These are phyloP conservation scores for Akabosia matsudoensis DNA, from an alignment of 1,140 invertebrate genomes.

Conservation along the genomic window DNA sequence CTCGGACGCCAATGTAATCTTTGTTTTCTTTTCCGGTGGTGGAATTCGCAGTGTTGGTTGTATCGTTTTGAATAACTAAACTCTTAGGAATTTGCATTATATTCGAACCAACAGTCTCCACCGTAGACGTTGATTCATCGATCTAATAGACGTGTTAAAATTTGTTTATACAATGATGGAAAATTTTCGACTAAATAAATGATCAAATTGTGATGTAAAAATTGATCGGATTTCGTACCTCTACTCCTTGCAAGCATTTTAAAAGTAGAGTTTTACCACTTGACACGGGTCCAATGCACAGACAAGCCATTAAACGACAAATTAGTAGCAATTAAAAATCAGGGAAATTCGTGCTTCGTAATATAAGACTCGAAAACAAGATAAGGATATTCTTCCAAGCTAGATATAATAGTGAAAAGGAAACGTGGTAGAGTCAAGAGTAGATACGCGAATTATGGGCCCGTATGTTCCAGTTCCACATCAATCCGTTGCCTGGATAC, in stretches of 20 bases:
- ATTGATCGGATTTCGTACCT: slow-evolving; percentile 23
- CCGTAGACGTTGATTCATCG: slow-evolving; percentile 67
- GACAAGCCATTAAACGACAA: slow-evolving; percentile 45
- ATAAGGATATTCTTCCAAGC: no score
- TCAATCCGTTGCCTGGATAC: neutral
- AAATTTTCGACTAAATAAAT: neutral
- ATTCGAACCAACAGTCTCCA: slow-evolving; percentile 73
- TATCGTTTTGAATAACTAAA: slow-evolving; percentile 13
- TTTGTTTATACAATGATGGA: neutral
- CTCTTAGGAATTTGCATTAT: slow-evolving; percentile 60
- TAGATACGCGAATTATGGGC: no score
- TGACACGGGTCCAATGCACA: slow-evolving; percentile 71
- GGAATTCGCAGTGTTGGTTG: neutral
- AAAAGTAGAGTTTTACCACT: slow-evolving; percentile 77
- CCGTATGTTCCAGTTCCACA: no score
- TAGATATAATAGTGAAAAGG: no score
- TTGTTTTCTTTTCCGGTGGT: slow-evolving; percentile 27
- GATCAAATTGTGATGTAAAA: slow-evolving; percentile 48
- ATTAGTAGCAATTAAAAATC: no score
- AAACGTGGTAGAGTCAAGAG: no score
- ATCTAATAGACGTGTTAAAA: slow-evolving; percentile 56
- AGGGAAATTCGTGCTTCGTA: no score
- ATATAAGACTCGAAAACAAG: no score
- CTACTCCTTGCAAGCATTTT: slow-evolving; percentile 61
- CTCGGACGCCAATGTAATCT: slow-evolving; percentile 53